These are phyloP conservation scores for Sternotherus odoratus DNA, from an alignment of 2,797 vertebrate genomes.

Conservation along the genomic window DNA sequence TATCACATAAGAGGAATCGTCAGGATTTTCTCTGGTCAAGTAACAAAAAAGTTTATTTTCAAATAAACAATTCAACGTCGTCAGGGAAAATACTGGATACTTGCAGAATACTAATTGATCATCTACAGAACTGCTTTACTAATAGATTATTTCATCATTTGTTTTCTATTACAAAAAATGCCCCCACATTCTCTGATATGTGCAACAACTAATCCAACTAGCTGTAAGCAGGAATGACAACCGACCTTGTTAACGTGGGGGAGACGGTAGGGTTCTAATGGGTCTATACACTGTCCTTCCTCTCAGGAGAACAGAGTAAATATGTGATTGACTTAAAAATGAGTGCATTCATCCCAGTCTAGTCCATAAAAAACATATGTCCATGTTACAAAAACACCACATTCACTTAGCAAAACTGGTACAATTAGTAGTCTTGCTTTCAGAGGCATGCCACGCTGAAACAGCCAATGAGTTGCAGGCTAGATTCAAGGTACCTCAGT, in stretches of 20 bases:
- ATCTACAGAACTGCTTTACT: not conserved
- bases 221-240: not conserved
- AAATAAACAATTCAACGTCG: not conserved
- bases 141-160: not conserved
- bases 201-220: not conserved
- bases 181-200: not conserved
- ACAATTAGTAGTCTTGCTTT: not conserved
- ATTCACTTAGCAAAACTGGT: not conserved
- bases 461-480: not conserved
- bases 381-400: not conserved
- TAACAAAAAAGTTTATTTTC: not conserved
- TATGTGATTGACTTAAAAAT: not conserved
- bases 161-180: not conserved
- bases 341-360: not conserved
- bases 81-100: not conserved
- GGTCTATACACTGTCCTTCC: not conserved
- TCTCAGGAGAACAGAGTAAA: not conserved
- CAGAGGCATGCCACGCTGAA: not conserved
- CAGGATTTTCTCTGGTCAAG: not conserved
- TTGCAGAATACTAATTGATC: not conserved
- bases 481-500: not conserved
- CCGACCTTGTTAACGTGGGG: not conserved
- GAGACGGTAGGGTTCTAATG: not conserved
- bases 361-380: not conserved
- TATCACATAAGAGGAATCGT: not conserved